Evolutionary conservation across 2,888 invertebrate genomes (phyloP), one percentile per base, ranked within the genome.

Genomic region (Thera obeliscata): DNA sequence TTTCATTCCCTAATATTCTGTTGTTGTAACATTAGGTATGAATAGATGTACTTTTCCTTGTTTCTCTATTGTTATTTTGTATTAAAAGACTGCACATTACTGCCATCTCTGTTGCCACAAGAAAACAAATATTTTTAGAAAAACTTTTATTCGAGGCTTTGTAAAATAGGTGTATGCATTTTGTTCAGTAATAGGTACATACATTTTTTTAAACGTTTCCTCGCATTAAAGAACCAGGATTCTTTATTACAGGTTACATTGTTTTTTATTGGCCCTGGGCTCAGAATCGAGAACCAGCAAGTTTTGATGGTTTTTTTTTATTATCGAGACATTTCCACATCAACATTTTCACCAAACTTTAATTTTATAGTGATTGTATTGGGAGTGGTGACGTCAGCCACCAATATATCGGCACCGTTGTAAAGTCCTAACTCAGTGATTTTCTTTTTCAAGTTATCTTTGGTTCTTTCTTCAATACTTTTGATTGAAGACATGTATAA

Each of bases 401-500:
- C 98, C 76, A 98, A 95, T 64, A 99, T 94, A 83, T 98, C 97
- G 63, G 96, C 96, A 0, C 98, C 98, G 88, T 98, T 96, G 67
- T 88, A 94, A 33, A 99, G 90, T 2, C 97, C 98, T 66, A 99
- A 93, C 77, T 99, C 99, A 70, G 94, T 94, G 61, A 99, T 89
- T 66, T 97, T 96, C 91, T 97, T 98, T 77, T 96, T 96, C 72
- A 99, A 94, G 93, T 99, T 99, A 60, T 95, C 95, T 76, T 97
- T 95, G 0, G 99, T 99, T 76, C 95, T 95, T 81, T 97, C 97
- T 88, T 98, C 98, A 79, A 99, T 98, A 76, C 98, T 98, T 73
- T 97, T 96, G 33, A 99, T 97, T 11, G 96, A 96, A 41, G 98
- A 96, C 96, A 99, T 98, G 85, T 99, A 99, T 9, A 99, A 93